Conservation (phyloP, 2,888 invertebrate genomes). For the Lepidochitona cinerea region DNA sequence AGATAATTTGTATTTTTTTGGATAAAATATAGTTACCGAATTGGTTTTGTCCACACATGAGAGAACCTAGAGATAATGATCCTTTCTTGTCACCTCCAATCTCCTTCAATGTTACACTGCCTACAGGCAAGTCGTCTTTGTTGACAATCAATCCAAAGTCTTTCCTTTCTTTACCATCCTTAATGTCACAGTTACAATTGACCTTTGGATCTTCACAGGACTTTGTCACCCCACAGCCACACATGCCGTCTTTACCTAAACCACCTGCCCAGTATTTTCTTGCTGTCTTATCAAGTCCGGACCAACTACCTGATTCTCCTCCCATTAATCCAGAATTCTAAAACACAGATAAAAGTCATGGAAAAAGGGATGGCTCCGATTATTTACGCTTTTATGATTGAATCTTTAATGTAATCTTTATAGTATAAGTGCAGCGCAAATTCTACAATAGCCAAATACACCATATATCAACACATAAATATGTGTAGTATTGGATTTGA, state of each 20-base stretch:
- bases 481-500: too few relatives aligned
- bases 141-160: conserved; percentile 54
- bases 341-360: too few relatives aligned
- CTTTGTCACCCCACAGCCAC: conserved; percentile 52
- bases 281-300: background rate
- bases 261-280: conserved; percentile 46
- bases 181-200: conserved; percentile 58
- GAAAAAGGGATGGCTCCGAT: too few relatives aligned
- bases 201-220: conserved; percentile 36
- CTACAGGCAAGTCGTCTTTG: conserved; percentile 49
- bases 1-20: too few relatives aligned
- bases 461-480: too few relatives aligned
- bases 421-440: too few relatives aligned
- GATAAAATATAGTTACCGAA: too few relatives aligned
- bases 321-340: background rate
- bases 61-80: conserved; percentile 34
- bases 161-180: conserved; percentile 38
- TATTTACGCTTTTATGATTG: too few relatives aligned
- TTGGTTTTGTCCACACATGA: conserved; percentile 47
- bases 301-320: background rate
- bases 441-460: too few relatives aligned
- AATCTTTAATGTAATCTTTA: too few relatives aligned
- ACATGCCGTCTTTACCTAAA: conserved; percentile 29
- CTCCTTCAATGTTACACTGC: conserved; percentile 33
- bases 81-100: conserved; percentile 26